These are phyloP conservation scores for Gadopsis marmoratus DNA, from an alignment of 2,797 vertebrate species.

Conservation along the genomic window DNA sequence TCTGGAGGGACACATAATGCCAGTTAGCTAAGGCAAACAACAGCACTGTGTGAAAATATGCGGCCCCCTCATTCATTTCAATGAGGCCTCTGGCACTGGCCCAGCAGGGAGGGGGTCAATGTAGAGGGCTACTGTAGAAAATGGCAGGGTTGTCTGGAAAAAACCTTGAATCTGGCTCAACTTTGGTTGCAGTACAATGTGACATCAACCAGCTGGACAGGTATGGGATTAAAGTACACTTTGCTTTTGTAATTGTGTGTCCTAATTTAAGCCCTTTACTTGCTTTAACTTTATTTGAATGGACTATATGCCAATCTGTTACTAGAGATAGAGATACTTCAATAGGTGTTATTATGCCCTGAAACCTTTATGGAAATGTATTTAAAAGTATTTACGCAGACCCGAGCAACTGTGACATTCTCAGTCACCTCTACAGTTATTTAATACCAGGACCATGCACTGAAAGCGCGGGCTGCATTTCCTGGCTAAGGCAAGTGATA, in stretches of 20 bases:
- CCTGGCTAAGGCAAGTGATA: too few species aligned
- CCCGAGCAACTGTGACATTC: not conserved
- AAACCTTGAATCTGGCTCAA: not conserved
- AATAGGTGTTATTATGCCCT: not conserved
- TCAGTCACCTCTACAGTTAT: not conserved
- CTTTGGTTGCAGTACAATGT: not conserved
- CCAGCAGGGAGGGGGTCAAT: not conserved
- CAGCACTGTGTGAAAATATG: not conserved
- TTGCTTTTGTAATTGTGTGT: not conserved
- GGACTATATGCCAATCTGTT: not conserved
- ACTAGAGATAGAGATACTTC: not conserved
- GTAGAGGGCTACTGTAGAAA: not conserved
- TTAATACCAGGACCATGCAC: too few species aligned
- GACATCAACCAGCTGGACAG: too few species aligned
- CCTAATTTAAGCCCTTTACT: not conserved
- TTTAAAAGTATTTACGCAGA: not conserved
- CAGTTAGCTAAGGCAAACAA: conserved; percentile 1
- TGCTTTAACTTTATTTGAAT: conserved; percentile 2
- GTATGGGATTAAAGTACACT: not conserved
- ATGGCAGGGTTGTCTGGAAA: not conserved
- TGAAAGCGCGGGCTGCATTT: too few species aligned
- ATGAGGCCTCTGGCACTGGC: not conserved
- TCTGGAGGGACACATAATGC: not conserved
- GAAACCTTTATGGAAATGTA: not conserved
- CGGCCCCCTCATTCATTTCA: not conserved